A percentile compares a stretch with the other conserved stretches of the same genome.
phyloP scores from a whole-genome alignment of 1,140 invertebrate species.

The Eulimnadia texana region DNA sequence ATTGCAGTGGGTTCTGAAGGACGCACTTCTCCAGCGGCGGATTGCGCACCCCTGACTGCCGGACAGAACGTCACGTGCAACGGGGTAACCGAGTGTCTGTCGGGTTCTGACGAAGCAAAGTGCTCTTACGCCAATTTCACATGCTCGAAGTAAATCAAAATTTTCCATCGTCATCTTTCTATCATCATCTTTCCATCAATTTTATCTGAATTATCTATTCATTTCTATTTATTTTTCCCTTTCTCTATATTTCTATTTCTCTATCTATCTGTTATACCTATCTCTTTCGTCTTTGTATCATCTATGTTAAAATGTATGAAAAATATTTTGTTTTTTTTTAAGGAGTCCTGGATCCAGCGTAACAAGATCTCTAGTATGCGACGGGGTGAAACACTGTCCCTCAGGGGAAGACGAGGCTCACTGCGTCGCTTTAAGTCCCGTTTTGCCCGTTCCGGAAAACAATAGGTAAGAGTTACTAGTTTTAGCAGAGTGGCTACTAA shows the following conservation, averaged over 20 bases:
- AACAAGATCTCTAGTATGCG: neutral
- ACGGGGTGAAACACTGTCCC: neutral
- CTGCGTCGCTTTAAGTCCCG: neutral
- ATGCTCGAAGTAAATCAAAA: neutral
- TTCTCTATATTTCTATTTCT: too few relatives aligned
- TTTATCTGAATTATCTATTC: neutral
- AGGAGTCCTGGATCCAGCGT: neutral
- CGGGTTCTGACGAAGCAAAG: neutral
- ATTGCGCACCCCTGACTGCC: neutral
- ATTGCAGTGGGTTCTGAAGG: neutral
- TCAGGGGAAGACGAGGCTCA: neutral
- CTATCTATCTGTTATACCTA: too few relatives aligned
- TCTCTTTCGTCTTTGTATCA: too few relatives aligned
- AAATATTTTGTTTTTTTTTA: neutral
- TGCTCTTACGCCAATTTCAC: neutral
- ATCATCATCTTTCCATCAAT: neutral
- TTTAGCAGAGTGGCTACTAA: neutral
- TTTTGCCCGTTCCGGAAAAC: neutral
- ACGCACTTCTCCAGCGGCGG: too few relatives aligned
- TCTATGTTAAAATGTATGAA: neutral
- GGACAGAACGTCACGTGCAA: neutral
- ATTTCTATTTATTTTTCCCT: neutral
- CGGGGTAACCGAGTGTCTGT: neutral
- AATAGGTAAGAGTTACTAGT: neutral
- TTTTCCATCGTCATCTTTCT: too few relatives aligned